Conservation (phyloP, 2,888 invertebrate species). For the Aplocera efformata region DNA sequence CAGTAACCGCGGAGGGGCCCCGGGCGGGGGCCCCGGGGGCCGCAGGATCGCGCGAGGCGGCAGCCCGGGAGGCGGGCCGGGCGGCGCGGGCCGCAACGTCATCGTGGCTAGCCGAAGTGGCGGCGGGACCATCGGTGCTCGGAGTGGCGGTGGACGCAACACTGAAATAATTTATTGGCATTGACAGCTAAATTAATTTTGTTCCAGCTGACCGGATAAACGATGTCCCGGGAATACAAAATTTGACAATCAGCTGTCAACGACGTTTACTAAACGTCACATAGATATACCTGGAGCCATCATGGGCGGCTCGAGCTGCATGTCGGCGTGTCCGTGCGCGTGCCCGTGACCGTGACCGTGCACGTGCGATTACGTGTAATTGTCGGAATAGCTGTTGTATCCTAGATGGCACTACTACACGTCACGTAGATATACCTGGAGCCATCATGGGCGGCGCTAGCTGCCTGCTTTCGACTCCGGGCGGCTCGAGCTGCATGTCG, state of each 20-base stretch:
- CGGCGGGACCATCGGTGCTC: conserved; percentile 43
- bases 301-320: conserved; percentile 61
- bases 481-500: conserved; percentile 58
- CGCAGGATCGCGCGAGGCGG: conserved; percentile 79
- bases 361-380: conserved; percentile 44
- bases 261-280: no score
- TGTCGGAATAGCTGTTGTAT: conserved; percentile 69
- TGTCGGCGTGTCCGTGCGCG: conserved; percentile 34
- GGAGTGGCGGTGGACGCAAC: conserved; percentile 58
- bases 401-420: no score
- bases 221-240: no score
- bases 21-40: conserved; percentile 83
- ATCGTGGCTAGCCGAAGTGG: conserved; percentile 31
- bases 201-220: no score
- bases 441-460: conserved; percentile 66
- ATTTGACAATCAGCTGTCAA: no score
- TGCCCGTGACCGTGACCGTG: conserved; percentile 13
- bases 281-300: conserved; percentile 49
- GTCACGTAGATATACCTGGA: conserved; percentile 42
- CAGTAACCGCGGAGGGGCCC: conserved; percentile 58
- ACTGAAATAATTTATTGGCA: conserved; percentile 31
- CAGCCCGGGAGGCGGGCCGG: conserved; percentile 66
- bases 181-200: no score
- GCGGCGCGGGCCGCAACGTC: conserved; percentile 64
- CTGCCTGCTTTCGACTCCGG: conserved; percentile 59